Evolutionary conservation across 2,888 invertebrate species (phyloP).

Genomic region (Villa cingulata): DNA sequence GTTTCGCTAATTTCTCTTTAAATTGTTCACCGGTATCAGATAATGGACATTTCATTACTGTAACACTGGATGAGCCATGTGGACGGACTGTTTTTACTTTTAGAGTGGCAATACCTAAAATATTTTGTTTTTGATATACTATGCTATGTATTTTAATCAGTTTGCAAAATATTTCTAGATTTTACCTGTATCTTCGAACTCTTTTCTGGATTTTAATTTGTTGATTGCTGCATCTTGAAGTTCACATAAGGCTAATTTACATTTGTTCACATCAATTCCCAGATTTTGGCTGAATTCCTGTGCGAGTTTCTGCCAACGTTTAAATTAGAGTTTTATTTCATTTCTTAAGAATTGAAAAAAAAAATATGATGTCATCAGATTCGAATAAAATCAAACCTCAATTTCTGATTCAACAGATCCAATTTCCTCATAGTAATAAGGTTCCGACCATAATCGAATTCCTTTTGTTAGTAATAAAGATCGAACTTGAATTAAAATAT

Average conservation of each 20-base stretch:
- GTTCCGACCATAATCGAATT: slow-evolving; percentile 63
- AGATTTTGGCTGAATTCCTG: slow-evolving; percentile 43
- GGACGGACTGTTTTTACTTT: slow-evolving; percentile 50
- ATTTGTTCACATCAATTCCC: slow-evolving; percentile 38
- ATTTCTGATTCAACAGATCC: slow-evolving; percentile 36
- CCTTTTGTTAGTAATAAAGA: slow-evolving; percentile 51
- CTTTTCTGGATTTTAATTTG: slow-evolving; percentile 52
- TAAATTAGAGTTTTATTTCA: too few species aligned
- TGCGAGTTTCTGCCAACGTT: slow-evolving; percentile 55
- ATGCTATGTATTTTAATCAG: too few species aligned
- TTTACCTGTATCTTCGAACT: slow-evolving; percentile 46
- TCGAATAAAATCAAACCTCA: slow-evolving; percentile 27
- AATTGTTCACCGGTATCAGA: slow-evolving; percentile 42
- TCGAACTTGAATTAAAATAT: slow-evolving; percentile 49
- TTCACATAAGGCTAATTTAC: slow-evolving; percentile 44
- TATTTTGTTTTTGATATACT: too few species aligned
- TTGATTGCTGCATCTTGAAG: slow-evolving; percentile 57
- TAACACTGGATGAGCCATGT: slow-evolving; percentile 37
- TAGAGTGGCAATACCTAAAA: slow-evolving; percentile 52
- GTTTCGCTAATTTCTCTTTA: slow-evolving; percentile 39
- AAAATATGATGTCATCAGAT: too few species aligned
- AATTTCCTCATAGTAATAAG: slow-evolving; percentile 44
- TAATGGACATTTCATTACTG: slow-evolving; percentile 45
- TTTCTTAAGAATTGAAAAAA: too few species aligned
- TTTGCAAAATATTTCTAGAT: too few species aligned